A percentile compares a stretch with the other conserved stretches of the same genome.
These are phyloP conservation scores for Rhinopomastus cyanomelas DNA, from an alignment of 2,113 vertebrate genomes.

Conservation along the genomic window DNA sequence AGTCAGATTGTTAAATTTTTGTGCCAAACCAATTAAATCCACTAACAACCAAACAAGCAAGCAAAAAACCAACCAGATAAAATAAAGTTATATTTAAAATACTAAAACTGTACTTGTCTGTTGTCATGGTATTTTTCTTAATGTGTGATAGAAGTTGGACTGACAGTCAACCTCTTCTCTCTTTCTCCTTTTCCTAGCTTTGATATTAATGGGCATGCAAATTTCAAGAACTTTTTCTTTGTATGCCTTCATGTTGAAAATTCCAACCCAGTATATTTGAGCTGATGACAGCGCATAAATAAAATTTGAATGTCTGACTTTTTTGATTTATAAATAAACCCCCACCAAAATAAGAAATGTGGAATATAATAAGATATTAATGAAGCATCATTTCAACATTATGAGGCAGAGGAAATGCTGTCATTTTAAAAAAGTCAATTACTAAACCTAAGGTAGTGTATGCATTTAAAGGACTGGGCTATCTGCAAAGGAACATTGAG, in stretches of 20 bases:
- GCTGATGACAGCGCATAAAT: background rate
- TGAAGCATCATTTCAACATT: background rate
- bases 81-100: background rate
- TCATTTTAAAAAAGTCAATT: background rate
- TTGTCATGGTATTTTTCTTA: accelerated
- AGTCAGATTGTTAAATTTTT: background rate
- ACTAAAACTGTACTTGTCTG: background rate
- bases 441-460: background rate
- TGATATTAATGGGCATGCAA: background rate
- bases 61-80: background rate
- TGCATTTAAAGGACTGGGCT: background rate
- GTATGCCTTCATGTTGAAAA: background rate
- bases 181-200: background rate
- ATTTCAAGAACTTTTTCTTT: background rate
- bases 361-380: background rate
- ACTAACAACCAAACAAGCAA: too few species aligned
- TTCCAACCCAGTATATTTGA: background rate
- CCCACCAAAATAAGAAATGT: background rate
- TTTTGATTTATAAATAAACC: background rate
- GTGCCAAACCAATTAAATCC: background rate
- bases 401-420: background rate
- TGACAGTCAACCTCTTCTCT: background rate
- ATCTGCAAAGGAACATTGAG: background rate
- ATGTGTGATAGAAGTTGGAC: background rate
- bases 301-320: background rate